These are phyloP conservation scores for Yponomeuta plumbellus DNA, from an alignment of 2,888 invertebrate genomes.

Conservation along the genomic window DNA sequence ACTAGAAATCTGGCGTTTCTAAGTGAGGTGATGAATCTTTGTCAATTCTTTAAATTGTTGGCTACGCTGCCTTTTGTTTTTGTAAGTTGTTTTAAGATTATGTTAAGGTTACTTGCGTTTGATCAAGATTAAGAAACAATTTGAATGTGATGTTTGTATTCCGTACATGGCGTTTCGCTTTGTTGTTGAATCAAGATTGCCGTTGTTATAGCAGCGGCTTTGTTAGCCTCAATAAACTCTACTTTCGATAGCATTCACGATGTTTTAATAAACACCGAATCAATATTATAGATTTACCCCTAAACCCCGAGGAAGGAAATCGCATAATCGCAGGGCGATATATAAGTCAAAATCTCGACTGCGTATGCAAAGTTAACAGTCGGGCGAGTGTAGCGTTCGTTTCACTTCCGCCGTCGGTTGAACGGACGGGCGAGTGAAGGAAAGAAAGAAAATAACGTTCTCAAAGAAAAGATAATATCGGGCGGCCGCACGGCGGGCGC, in stretches of 20 bases:
- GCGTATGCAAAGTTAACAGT: background rate
- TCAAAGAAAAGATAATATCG: slow-evolving; percentile 68
- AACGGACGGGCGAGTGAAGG: slow-evolving; percentile 59
- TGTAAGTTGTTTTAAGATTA: slow-evolving; percentile 13
- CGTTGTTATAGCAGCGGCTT: slow-evolving; percentile 2
- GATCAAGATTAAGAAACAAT: slow-evolving; percentile 23
- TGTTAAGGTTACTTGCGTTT: slow-evolving; percentile 19
- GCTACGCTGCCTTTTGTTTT: background rate
- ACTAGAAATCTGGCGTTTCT: too few relatives aligned
- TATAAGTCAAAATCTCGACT: slow-evolving; percentile 9
- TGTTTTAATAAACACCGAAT: slow-evolving; percentile 9
- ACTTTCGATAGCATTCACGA: background rate
- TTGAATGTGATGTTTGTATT: slow-evolving; percentile 28
- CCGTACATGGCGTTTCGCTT: slow-evolving; percentile 22
- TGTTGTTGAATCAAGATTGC: slow-evolving; percentile 24
- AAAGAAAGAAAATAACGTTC: slow-evolving; percentile 73
- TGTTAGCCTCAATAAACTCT: background rate
- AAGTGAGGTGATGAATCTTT: too few relatives aligned
- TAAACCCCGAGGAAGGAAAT: slow-evolving; percentile 4
- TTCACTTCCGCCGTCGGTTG: slow-evolving; percentile 73
- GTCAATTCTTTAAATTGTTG: too few relatives aligned
- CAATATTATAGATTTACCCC: background rate
- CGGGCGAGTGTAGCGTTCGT: slow-evolving; percentile 52
- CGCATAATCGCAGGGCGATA: slow-evolving; percentile 4
- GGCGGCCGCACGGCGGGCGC: slow-evolving; percentile 19